phyloP scores from a whole-genome alignment of 2,113 vertebrate species.

The Limanda limanda region DNA sequence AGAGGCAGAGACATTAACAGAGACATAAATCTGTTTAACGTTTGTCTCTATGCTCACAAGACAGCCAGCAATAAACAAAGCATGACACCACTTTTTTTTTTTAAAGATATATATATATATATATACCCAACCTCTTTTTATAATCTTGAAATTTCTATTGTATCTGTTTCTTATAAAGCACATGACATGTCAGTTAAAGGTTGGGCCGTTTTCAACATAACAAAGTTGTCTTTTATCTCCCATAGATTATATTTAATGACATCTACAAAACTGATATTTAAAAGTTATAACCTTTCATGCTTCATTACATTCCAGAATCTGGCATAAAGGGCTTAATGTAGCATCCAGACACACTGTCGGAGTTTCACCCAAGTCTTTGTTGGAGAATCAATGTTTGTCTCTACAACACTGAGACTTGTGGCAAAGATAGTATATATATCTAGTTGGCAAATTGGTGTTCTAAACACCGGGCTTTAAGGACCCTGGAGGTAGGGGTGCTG shows the following conservation, averaged over 20 bases:
- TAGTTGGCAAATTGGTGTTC: slow-evolving; percentile 2
- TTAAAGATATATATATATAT: slow-evolving; percentile 31
- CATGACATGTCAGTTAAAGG: slow-evolving; percentile 31
- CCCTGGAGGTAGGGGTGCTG: background rate
- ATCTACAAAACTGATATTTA: slow-evolving; percentile 38
- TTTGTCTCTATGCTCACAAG: slow-evolving; percentile 43
- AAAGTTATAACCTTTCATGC: slow-evolving; percentile 53
- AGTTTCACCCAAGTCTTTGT: slow-evolving; percentile 58
- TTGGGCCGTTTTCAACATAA: slow-evolving; percentile 27
- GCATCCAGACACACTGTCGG: slow-evolving; percentile 57
- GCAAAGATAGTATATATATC: slow-evolving; percentile 35
- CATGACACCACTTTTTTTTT: slow-evolving; percentile 35
- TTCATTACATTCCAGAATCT: slow-evolving; percentile 79
- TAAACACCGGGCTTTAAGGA: too few relatives aligned
- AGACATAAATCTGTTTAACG: slow-evolving; percentile 26
- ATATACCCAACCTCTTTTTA: slow-evolving; percentile 63
- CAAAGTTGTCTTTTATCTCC: slow-evolving; percentile 10
- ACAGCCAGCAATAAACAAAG: slow-evolving; percentile 75
- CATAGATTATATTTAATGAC: slow-evolving; percentile 12
- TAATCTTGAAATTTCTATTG: slow-evolving; percentile 53
- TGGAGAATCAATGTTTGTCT: slow-evolving; percentile 30
- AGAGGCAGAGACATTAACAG: slow-evolving; percentile 21
- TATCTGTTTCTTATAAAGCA: slow-evolving; percentile 58
- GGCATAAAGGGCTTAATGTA: slow-evolving; percentile 78
- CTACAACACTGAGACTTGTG: slow-evolving; percentile 33